phyloP scores from a whole-genome alignment of 2,888 invertebrate species.

The Orchesellides sinensis region DNA sequence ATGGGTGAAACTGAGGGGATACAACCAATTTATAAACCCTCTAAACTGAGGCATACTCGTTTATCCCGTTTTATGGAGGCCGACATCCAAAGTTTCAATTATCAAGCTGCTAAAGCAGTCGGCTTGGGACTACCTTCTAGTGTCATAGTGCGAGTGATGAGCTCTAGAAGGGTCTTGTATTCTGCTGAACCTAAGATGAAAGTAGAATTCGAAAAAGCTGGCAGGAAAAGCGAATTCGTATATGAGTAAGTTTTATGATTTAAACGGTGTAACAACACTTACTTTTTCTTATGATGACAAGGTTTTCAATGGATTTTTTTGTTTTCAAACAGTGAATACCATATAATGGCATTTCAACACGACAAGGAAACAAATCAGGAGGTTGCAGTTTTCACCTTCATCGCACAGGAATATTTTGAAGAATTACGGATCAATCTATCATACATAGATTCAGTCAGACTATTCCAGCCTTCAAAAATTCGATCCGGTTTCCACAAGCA shows the following conservation, averaged over 20 bases:
- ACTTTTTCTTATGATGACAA: no score
- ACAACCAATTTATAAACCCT: background rate
- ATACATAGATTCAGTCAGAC: conserved; percentile 21
- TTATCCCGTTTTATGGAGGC: background rate
- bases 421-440: background rate
- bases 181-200: conserved; percentile 8
- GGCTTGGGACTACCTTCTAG: background rate
- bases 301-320: background rate
- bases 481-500: background rate
- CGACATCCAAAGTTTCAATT: background rate
- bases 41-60: background rate
- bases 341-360: conserved; percentile 8
- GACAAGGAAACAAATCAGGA: background rate
- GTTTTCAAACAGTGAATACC: background rate
- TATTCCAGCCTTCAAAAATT: background rate
- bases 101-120: background rate
- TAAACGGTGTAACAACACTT: no score
- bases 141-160: conserved; percentile 7
- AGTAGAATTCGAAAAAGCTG: background rate
- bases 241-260: conserved; percentile 16
- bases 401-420: conserved; percentile 1
- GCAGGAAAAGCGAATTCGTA: background rate
- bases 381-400: conserved; percentile 3
- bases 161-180: background rate
- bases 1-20: no score